phyloP scores from a whole-genome alignment of 2,888 invertebrate genomes.

The Aspidapion aeneum region DNA sequence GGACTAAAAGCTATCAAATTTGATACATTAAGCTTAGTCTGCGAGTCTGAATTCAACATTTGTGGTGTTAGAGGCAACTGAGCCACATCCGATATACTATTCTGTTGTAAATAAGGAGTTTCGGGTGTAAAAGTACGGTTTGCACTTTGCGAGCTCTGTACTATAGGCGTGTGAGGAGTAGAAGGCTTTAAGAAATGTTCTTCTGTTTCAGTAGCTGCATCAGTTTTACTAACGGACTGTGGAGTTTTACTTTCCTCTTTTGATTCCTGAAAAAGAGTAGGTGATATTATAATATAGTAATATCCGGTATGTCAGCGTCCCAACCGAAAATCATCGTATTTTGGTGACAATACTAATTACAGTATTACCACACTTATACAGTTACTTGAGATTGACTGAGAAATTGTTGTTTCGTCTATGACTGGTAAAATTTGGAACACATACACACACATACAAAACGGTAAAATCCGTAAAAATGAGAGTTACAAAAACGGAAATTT shows the following conservation, averaged over 20 bases:
- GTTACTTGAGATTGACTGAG: too few species aligned
- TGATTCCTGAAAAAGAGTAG: background rate
- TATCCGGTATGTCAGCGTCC: too few species aligned
- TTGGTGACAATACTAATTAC: too few species aligned
- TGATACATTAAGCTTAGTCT: background rate
- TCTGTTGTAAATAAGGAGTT: background rate
- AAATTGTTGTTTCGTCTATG: too few species aligned
- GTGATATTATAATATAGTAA: too few species aligned
- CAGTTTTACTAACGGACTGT: background rate
- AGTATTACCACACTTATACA: too few species aligned
- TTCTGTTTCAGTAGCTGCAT: background rate
- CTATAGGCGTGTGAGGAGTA: background rate
- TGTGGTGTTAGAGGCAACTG: background rate
- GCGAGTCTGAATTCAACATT: background rate
- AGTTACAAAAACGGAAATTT: too few species aligned
- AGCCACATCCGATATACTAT: background rate
- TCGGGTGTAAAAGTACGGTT: background rate
- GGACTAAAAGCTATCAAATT: background rate
- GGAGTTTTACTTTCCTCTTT: background rate
- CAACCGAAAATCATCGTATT: background rate
- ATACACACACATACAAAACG: too few species aligned
- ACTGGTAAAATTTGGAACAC: too few species aligned
- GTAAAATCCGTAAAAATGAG: too few species aligned
- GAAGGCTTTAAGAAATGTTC: background rate
- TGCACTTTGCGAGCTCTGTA: background rate